Evolutionary conservation across 2,797 vertebrate species (phyloP), one percentile per base, ranked within the genome.

Genomic region (Siniperca obscura): DNA sequence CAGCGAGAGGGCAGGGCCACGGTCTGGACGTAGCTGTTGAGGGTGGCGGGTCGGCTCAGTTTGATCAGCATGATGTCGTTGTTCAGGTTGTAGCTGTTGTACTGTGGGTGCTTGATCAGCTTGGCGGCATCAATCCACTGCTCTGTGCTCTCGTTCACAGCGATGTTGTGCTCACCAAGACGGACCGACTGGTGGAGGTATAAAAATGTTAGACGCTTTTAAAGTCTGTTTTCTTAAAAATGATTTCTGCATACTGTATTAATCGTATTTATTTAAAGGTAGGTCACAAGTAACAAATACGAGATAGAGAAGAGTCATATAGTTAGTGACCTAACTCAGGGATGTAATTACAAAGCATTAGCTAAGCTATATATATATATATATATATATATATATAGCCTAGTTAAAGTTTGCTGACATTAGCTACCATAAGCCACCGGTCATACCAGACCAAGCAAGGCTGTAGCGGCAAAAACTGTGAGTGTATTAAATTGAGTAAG

Each of bases 11-110:
- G 95, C 83, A 97, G 94, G n/a, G 93, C 0, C 22, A 96, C 82
- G 1, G 94, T 46, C 42, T 94, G 36, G 27, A 96, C 90, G 3
- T 73, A 82, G 60, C 38, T 11, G 52, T 86, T 96, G 70, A 95
- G 57, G 50, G 46, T 7, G 0, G 91, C 95, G 0, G 92, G 75
- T 0, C 69, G 72, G 74, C 90, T 86, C 52, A 97, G 93, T 40
- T 96, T 96, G 92, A 96, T 96, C 83, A 97, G 89, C 96, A 96
- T 95, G 88, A 97, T 96, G 91, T 96, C 94, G 4, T 96, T 96
- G 92, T 97, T 74, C 79, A 96, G 76, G 69, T 78, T 91, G 86
- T 79, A 7, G 74, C 91, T 90, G 89, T 80, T 90, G 74, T 94
- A 97, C 0, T 5, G 5, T 0, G 94, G 95, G 86, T 96, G 95